phyloP scores from a whole-genome alignment of 2,888 invertebrate species.

The Euspilapteryx auroguttella region DNA sequence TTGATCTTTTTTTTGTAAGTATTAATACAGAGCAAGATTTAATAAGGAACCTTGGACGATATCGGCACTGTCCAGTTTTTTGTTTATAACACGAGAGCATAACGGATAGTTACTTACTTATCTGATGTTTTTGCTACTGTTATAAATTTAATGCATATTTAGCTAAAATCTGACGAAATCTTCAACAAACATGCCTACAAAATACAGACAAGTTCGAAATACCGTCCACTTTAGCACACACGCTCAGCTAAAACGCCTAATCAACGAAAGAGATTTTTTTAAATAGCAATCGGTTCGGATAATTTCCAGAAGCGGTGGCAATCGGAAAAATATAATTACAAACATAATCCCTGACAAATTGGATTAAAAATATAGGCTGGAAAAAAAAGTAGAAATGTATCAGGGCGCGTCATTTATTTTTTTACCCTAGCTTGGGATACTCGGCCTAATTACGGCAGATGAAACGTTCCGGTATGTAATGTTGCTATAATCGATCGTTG shows the following conservation, averaged over 20 bases:
- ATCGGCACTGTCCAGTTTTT: too few relatives aligned
- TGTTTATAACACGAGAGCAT: too few relatives aligned
- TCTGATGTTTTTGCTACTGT: too few relatives aligned
- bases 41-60: too few relatives aligned
- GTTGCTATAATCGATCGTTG: conserved; percentile 55
- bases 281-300: conserved; percentile 45
- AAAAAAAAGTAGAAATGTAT: conserved; percentile 52
- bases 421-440: neutral
- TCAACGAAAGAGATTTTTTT: conserved; percentile 39
- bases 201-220: too few relatives aligned
- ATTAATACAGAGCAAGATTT: too few relatives aligned
- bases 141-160: too few relatives aligned
- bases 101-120: too few relatives aligned
- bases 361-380: conserved; percentile 52
- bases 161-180: too few relatives aligned
- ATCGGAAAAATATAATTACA: conserved; percentile 63
- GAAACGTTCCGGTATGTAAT: conserved; percentile 51
- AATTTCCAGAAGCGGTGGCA: conserved; percentile 42
- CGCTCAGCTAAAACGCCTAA: conserved; percentile 39
- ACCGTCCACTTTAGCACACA: conserved; percentile 18
- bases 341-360: conserved; percentile 61
- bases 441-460: conserved; percentile 54
- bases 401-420: conserved; percentile 46
- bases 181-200: too few relatives aligned
- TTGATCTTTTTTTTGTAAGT: too few relatives aligned